Percentiles rank a stretch among this genome's conserved stretches.
Evolutionary conservation across 2,797 vertebrate genomes (phyloP).

Genomic region (Parambassis ranga): DNA sequence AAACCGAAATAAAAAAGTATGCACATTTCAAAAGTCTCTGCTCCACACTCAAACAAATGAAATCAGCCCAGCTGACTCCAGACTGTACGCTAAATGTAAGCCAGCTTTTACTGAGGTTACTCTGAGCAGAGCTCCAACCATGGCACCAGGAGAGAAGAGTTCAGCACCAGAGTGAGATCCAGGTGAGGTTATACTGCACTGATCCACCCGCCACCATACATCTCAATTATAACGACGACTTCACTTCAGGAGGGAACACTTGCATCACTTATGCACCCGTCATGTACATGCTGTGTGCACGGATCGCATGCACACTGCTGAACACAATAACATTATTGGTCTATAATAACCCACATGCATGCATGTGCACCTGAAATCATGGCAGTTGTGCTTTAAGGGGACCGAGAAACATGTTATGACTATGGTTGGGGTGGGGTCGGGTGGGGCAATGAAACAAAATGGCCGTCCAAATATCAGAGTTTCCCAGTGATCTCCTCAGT

Average conservation of each 20-base stretch:
- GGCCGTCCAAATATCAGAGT: conserved; percentile 7
- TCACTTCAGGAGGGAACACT: conserved; percentile 35
- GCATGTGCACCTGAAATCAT: conserved; percentile 66
- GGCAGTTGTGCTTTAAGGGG: conserved; percentile 63
- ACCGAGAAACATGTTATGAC: conserved; percentile 35
- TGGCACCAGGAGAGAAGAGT: conserved; percentile 57
- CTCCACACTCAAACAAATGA: conserved; percentile 51
- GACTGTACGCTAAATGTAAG: conserved; percentile 51
- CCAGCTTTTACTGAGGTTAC: conserved; percentile 52
- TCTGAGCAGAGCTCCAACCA: conserved; percentile 43
- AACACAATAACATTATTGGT: conserved; percentile 42
- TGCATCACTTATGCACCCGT: conserved; percentile 28
- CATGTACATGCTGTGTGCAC: conserved; percentile 48
- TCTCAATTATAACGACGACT: conserved; percentile 12
- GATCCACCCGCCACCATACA: not conserved
- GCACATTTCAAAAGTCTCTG: conserved; percentile 65
- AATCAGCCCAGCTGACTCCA: conserved; percentile 83
- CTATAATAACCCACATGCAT: conserved; percentile 58
- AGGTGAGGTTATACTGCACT: conserved; percentile 32
- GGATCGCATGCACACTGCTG: conserved; percentile 56
- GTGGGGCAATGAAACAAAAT: conserved; percentile 20
- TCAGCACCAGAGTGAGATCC: conserved; percentile 70
- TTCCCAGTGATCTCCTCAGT: conserved; percentile 20
- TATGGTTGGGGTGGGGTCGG: conserved; percentile 30
- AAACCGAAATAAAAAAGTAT: conserved; percentile 66